Evolutionary conservation across 2,113 vertebrate species (phyloP), one percentile per base, ranked within the genome.

Genomic region (Turdus rufiventris): DNA sequence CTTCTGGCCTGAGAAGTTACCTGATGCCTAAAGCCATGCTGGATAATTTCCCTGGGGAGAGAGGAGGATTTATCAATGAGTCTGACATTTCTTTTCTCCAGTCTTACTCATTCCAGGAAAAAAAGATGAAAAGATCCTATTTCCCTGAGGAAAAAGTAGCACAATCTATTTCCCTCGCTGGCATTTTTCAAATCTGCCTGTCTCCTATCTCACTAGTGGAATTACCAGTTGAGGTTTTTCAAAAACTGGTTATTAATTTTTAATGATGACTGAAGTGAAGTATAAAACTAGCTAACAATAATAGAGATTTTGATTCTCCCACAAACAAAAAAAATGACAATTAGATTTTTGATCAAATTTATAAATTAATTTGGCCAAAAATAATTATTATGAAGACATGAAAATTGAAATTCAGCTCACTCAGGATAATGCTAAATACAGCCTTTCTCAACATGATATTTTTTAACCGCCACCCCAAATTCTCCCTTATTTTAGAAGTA

Each of bases 121-220:
- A 36, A 73, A 68, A 82, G 53, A 94, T 71, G 2, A 87, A 94
- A 93, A 91, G 42, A 82, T 36, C 25, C 60, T 91, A 84, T 91
- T 93, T 96, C 93, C 90, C 85, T 45, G 43, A 96, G 73, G 91
- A 85, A 89, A 73, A 81, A 65, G 74, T 28, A 89, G 70, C 53
- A 68, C 71, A 68, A 75, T 88, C 78, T 78, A 87, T 87, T 95
- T 91, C 62, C 23, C 62, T 75, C 29, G 43, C 70, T 85, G 66
- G 31, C 45, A 85, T 67, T 93, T 95, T 93, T 89, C 65, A 93
- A 68, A 81, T 18, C 61, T 60, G 43, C 26, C 73, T 51, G 57
- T 84, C 65, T 81, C 34, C 63, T 93, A 68, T 77, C 77, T 85
- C 61, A 57, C 63, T 67, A 8, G 26, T 70, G 34, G 48, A 94